These are phyloP conservation scores for Propithecus deckenii DNA, from an alignment of 2,797 vertebrate species.

Conservation along the genomic window DNA sequence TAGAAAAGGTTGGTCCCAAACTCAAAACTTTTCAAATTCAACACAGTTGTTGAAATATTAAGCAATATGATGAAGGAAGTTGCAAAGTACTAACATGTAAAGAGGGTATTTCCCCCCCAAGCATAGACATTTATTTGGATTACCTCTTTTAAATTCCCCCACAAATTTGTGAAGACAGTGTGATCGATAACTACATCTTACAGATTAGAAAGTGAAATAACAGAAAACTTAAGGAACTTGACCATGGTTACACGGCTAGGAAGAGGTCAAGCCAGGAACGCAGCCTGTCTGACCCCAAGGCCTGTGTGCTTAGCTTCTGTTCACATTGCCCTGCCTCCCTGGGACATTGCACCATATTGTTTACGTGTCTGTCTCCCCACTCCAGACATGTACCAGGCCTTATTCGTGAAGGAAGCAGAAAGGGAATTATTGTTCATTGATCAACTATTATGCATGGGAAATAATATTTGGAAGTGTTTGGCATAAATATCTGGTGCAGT, in stretches of 20 bases:
- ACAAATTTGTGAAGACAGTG: neutral
- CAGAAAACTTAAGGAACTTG: neutral
- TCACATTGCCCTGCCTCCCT: neutral
- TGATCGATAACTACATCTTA: neutral
- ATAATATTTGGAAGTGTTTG: neutral
- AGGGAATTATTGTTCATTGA: neutral
- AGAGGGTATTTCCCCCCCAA: neutral
- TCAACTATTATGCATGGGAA: neutral
- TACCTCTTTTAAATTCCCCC: neutral
- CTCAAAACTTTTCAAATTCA: neutral
- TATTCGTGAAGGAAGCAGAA: neutral
- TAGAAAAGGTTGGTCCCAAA: neutral
- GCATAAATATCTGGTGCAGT: too few relatives aligned
- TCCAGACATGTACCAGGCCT: neutral
- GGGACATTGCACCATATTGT: fast-evolving
- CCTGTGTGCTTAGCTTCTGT: fast-evolving
- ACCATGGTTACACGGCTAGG: neutral
- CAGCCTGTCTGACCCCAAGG: neutral
- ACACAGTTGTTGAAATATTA: neutral
- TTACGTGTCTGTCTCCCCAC: neutral
- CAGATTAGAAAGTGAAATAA: neutral
- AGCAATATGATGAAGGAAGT: neutral
- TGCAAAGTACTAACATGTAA: neutral
- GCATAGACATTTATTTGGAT: neutral
- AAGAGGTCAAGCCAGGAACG: neutral